These are phyloP conservation scores for Rhorus exstirpatorius DNA, from an alignment of 2,888 invertebrate species.

Conservation along the genomic window DNA sequence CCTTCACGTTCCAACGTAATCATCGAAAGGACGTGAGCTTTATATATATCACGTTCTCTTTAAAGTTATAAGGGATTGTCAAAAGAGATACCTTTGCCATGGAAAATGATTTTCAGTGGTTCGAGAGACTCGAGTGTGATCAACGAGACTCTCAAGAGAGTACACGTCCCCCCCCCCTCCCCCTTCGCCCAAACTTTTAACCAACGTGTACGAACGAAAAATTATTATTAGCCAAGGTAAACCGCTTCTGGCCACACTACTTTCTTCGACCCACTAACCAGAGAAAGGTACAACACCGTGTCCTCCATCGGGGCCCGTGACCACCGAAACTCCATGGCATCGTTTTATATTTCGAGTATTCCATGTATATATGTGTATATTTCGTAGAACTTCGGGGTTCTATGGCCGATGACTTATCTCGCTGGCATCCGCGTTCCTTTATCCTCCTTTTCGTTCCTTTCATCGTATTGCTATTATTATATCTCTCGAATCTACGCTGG, in stretches of 20 bases:
- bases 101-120: neutral
- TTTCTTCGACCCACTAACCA: constrained; percentile 85
- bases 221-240: constrained; percentile 84
- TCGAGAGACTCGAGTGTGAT: neutral
- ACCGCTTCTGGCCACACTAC: constrained; percentile 82
- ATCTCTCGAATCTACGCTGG: too few relatives aligned
- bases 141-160: neutral
- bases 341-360: constrained; percentile 63
- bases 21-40: constrained; percentile 9
- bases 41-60: neutral
- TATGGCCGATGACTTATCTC: constrained; percentile 26
- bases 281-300: constrained; percentile 79
- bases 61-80: neutral
- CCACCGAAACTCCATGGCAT: constrained; percentile 77
- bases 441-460: constrained; percentile 7
- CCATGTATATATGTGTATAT: neutral
- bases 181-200: neutral
- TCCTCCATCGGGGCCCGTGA: constrained; percentile 55
- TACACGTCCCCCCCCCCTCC: neutral
- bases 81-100: neutral
- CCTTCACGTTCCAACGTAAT: constrained; percentile 50
- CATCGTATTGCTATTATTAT: neutral
- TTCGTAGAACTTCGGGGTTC: constrained; percentile 19
- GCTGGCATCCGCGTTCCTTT: constrained; percentile 39
- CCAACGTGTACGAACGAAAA: constrained; percentile 68